Percentiles rank a stretch among this genome's conserved stretches.
phyloP scores from a whole-genome alignment of 2,797 vertebrate genomes.

The Nyctalus aviator region DNA sequence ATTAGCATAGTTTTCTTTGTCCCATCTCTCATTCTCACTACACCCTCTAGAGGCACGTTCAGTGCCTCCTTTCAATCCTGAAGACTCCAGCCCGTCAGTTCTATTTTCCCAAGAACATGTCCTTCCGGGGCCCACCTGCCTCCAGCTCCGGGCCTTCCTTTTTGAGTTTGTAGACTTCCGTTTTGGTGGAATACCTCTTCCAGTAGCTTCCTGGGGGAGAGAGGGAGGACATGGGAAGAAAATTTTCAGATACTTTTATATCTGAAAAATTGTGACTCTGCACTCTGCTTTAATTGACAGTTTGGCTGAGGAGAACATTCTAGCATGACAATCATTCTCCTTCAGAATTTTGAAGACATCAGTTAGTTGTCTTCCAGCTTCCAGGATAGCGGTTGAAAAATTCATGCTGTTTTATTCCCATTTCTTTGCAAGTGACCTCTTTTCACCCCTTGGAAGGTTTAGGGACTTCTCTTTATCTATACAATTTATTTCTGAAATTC shows the following conservation, averaged over 20 bases:
- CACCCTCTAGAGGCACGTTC: background rate
- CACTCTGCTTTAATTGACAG: constrained; percentile 36
- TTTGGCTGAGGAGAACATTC: constrained; percentile 61
- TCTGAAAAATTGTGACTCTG: constrained; percentile 60
- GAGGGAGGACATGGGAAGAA: background rate
- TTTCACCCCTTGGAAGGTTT: constrained; percentile 45
- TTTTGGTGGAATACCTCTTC: constrained; percentile 1
- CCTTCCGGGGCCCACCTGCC: background rate
- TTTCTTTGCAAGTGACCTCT: constrained; percentile 25
- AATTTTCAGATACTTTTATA: constrained; percentile 24
- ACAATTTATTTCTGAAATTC: constrained; percentile 42
- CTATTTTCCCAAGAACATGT: background rate
- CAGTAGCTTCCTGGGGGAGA: background rate
- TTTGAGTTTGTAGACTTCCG: background rate
- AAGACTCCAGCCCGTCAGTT: background rate
- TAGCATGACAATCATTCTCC: constrained; percentile 47
- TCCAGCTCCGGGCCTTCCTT: background rate
- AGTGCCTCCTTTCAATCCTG: background rate
- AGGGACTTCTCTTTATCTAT: constrained; percentile 12
- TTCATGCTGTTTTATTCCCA: constrained; percentile 4
- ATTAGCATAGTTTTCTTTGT: background rate
- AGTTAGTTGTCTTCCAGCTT: constrained; percentile 41
- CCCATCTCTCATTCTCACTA: background rate
- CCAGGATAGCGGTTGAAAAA: constrained; percentile 20
- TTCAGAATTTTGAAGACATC: constrained; percentile 53